Conservation (phyloP, 1,140 invertebrate species). For the Zophobas atratus region DNA sequence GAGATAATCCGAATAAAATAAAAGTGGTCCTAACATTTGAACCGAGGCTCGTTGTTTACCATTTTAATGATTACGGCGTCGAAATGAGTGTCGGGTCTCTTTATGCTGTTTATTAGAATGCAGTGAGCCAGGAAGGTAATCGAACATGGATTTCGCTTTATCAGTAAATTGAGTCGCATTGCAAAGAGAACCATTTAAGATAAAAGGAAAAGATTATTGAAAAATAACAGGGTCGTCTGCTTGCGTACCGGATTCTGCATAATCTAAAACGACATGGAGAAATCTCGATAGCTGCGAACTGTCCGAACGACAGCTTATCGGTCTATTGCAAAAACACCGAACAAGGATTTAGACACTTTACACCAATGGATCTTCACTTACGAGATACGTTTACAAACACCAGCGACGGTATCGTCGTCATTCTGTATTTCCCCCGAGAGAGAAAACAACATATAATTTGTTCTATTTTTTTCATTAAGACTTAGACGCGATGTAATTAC, state of each 20-base stretch:
- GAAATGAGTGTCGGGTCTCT: conserved; percentile 5
- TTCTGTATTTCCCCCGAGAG: conserved; percentile 19
- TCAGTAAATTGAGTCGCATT: conserved; percentile 54
- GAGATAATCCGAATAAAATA: too few relatives aligned
- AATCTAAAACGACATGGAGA: conserved; percentile 51
- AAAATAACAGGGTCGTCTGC: conserved; percentile 53
- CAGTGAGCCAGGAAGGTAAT: conserved; percentile 43
- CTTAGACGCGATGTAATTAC: not conserved
- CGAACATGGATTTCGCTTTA: conserved; percentile 52
- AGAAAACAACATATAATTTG: conserved; percentile 21
- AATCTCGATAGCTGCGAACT: conserved; percentile 48
- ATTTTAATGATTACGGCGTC: not conserved
- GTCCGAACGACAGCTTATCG: conserved; percentile 46
- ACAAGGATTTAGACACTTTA: conserved; percentile 40
- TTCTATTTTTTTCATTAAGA: conserved; percentile 25
- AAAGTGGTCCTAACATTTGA: not conserved
- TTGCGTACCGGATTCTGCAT: conserved; percentile 48
- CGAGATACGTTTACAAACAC: conserved; percentile 39
- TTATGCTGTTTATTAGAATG: conserved; percentile 26
- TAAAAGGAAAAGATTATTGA: conserved; percentile 56
- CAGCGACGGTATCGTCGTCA: conserved; percentile 24
- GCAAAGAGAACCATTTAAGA: conserved; percentile 54
- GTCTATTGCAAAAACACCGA: conserved; percentile 36
- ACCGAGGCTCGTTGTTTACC: not conserved
- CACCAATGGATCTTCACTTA: conserved; percentile 34